These are phyloP conservation scores for Ruditapes philippinarum DNA, from an alignment of 1,140 invertebrate species.

Conservation along the genomic window DNA sequence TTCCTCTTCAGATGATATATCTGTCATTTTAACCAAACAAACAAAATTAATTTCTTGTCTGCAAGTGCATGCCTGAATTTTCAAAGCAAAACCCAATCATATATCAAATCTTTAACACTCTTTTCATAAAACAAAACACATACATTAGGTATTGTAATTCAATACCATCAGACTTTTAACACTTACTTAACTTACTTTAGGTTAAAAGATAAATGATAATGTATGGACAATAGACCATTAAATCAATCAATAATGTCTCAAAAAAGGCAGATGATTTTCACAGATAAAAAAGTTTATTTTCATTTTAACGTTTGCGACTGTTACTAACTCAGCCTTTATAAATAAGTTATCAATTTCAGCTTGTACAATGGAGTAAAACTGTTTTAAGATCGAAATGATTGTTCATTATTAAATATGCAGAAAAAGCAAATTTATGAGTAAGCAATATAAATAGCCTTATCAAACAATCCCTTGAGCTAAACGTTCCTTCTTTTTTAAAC, in stretches of 20 bases:
- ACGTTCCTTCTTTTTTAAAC: too few relatives aligned
- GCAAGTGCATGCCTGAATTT: slow-evolving; percentile 1
- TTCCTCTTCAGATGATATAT: too few relatives aligned
- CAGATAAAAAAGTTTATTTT: too few relatives aligned
- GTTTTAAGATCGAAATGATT: too few relatives aligned
- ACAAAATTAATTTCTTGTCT: not conserved
- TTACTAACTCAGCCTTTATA: too few relatives aligned
- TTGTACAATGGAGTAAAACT: not conserved
- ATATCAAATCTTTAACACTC: not conserved
- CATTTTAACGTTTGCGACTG: too few relatives aligned
- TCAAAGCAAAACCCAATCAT: not conserved
- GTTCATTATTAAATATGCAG: too few relatives aligned
- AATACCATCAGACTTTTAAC: not conserved
- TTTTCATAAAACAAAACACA: not conserved
- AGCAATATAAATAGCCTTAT: too few relatives aligned
- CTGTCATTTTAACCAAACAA: too few relatives aligned
- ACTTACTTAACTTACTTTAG: not conserved
- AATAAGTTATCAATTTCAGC: too few relatives aligned
- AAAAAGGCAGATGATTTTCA: not conserved
- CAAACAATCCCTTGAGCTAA: too few relatives aligned
- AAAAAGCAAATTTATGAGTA: too few relatives aligned
- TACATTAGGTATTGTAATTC: not conserved
- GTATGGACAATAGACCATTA: not conserved
- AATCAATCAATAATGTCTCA: not conserved
- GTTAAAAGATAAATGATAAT: not conserved